These are phyloP conservation scores for Blastomussa wellsi DNA, from an alignment of 92 coral and sea anemone species.

Conservation along the genomic window DNA sequence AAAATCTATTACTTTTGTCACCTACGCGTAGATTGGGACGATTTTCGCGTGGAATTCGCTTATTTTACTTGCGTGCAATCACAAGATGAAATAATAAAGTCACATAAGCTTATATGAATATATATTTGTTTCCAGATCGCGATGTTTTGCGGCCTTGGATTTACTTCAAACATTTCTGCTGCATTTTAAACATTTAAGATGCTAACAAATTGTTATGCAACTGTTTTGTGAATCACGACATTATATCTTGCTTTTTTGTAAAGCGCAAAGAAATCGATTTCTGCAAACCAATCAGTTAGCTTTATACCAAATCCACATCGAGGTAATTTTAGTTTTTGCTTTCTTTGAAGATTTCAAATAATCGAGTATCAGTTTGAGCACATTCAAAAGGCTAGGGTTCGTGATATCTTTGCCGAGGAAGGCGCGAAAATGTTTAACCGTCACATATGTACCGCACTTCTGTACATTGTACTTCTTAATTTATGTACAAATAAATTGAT, in stretches of 20 bases:
- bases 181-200: not conserved
- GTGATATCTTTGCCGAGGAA: no score
- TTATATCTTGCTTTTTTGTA: not conserved
- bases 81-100: not conserved
- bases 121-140: no score
- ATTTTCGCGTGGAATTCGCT: conserved; percentile 16
- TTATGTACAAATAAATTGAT: not conserved
- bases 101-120: not conserved
- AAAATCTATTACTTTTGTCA: not conserved
- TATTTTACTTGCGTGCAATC: not conserved
- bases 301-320: not conserved
- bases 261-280: not conserved
- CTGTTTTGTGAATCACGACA: not conserved
- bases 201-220: not conserved
- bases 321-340: not conserved
- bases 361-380: not conserved
- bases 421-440: conserved; percentile 6
- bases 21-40: not conserved
- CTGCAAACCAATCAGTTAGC: not conserved
- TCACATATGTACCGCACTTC: not conserved
- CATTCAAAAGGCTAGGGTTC: not conserved
- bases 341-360: not conserved
- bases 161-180: not conserved
- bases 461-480: not conserved
- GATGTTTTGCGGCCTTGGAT: not conserved